A percentile compares a stretch with the other conserved stretches of the same genome.
Conservation (phyloP, 1,140 invertebrate genomes). For the Tigriopus japonicus region DNA sequence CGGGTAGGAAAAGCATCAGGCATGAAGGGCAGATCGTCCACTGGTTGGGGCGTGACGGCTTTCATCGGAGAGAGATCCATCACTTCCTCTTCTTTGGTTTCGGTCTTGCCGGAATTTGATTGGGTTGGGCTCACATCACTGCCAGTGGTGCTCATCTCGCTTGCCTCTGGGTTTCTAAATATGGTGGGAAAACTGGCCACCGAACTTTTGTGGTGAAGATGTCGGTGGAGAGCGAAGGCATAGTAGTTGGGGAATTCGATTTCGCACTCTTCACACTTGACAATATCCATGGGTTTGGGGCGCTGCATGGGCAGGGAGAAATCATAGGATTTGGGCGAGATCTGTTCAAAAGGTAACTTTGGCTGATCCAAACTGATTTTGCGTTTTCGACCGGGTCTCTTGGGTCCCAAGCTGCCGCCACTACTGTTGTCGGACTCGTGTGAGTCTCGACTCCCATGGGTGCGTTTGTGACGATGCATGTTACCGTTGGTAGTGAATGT, state of each 20-base stretch:
- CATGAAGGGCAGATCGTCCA: too few relatives aligned
- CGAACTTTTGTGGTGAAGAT: background rate
- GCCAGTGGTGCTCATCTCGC: background rate
- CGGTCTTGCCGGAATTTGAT: background rate
- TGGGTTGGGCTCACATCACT: background rate
- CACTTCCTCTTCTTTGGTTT: background rate
- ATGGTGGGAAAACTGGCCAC: background rate
- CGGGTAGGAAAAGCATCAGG: too few relatives aligned
- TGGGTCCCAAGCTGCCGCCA: slow-evolving; percentile 21
- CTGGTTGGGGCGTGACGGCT: too few relatives aligned
- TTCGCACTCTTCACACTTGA: slow-evolving; percentile 9
- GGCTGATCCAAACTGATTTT: slow-evolving; percentile 14
- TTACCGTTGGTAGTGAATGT: slow-evolving; percentile 73
- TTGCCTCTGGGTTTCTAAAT: background rate
- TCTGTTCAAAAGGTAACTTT: background rate
- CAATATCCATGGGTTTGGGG: background rate
- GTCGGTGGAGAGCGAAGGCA: slow-evolving; percentile 4
- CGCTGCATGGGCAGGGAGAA: background rate
- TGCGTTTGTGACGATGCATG: slow-evolving; percentile 64
- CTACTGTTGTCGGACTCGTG: slow-evolving; percentile 15
- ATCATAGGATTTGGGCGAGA: slow-evolving; percentile 14
- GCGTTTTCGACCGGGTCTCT: slow-evolving; percentile 18
- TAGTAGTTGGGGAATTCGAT: slow-evolving; percentile 4
- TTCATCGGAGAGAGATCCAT: background rate
- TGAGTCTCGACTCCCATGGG: slow-evolving; percentile 30